phyloP scores from a whole-genome alignment of 1,140 invertebrate genomes.

The Eurosta solidaginis region DNA sequence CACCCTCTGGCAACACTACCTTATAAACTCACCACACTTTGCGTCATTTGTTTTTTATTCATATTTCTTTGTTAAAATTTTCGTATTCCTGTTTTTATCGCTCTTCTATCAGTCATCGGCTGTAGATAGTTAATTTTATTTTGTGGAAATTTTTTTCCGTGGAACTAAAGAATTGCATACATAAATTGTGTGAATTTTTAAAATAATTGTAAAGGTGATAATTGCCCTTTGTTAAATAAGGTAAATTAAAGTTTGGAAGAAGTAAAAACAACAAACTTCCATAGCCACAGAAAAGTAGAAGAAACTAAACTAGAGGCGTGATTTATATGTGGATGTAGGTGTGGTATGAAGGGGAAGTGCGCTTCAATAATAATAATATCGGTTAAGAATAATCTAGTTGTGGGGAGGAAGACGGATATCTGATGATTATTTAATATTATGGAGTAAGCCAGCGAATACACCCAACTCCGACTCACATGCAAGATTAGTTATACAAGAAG shows the following conservation, averaged over 20 bases:
- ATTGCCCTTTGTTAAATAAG: background rate
- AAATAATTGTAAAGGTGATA: background rate
- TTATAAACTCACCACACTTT: too few relatives aligned
- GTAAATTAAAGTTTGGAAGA: background rate
- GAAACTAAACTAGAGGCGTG: slow-evolving; percentile 2
- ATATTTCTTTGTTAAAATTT: background rate
- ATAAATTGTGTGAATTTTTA: background rate
- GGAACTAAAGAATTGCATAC: background rate
- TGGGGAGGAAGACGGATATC: background rate
- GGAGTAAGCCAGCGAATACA: background rate
- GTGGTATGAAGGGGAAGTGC: background rate
- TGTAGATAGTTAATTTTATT: background rate
- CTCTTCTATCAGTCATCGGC: background rate
- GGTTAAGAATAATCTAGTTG: background rate
- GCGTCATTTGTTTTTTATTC: too few relatives aligned
- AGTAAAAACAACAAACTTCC: background rate
- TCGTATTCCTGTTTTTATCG: background rate
- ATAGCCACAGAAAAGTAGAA: background rate
- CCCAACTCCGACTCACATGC: background rate
- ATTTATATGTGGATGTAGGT: background rate
- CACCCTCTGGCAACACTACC: too few relatives aligned
- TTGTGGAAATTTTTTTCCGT: background rate
- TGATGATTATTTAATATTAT: background rate
- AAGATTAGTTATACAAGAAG: too few relatives aligned
- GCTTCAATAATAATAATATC: background rate